These are phyloP conservation scores for Pluvianellus socialis DNA, from an alignment of 2,113 vertebrate genomes.

Conservation along the genomic window DNA sequence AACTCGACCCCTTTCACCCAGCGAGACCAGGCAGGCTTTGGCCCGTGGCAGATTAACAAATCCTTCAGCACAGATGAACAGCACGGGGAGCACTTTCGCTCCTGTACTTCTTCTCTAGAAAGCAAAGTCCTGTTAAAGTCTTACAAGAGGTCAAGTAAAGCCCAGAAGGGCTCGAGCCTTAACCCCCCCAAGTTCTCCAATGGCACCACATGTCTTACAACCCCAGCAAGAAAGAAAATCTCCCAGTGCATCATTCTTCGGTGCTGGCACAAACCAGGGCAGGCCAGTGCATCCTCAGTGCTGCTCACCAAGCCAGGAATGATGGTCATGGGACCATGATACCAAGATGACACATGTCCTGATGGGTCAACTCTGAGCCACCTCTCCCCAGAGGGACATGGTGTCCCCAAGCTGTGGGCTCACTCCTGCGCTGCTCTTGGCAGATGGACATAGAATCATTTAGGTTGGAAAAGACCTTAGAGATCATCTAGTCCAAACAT, in stretches of 20 bases:
- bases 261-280: neutral
- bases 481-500: too few relatives aligned
- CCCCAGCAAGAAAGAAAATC: neutral
- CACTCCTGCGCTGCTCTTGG: neutral
- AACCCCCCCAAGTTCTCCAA: neutral
- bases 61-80: neutral
- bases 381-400: neutral
- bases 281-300: neutral
- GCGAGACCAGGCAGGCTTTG: accelerated
- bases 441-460: neutral
- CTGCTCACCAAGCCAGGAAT: neutral
- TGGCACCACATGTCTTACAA: neutral
- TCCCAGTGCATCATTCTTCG: accelerated
- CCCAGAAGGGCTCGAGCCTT: neutral
- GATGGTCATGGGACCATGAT: accelerated
- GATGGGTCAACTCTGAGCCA: neutral
- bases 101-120: neutral
- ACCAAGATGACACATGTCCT: neutral
- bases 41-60: neutral
- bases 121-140: neutral
- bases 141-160: neutral
- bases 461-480: too few relatives aligned
- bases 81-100: accelerated
- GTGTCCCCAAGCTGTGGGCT: accelerated
- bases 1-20: neutral